Evolutionary conservation across 2,888 invertebrate genomes (phyloP), one percentile per base, ranked within the genome.

Genomic region (Lasioglossum pauxillum): DNA sequence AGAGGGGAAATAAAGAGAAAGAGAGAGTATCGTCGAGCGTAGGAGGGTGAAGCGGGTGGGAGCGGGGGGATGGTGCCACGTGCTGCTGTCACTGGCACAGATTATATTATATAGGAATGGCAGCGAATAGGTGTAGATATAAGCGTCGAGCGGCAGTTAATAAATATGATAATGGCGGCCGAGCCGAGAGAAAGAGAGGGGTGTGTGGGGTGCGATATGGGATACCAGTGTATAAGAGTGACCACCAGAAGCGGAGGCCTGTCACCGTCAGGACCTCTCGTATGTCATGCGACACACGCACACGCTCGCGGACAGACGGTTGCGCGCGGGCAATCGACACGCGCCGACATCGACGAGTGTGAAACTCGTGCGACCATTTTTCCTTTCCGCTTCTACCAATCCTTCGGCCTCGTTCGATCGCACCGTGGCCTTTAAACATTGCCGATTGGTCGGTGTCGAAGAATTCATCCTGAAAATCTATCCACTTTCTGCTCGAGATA

Each of bases 71-170:
- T 41, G 53, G 49, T 35, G 92, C 90, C 95, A 95, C 95, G 95
- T 95, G 95, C 94, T 93, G 94, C 95, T 95, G 95, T 95, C 95
- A 95, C 88, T 90, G 91, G 92, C 95, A 95, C 94, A 93, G 94
- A 94, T 94, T 94, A 94, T 94, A 94, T 95, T 94, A 94, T 94
- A 94, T 94, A 94, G 94, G 92, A 94, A 94, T 94, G 93, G 93
- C 92, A 91, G 91, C 92, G 92, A 93, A 94, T 94, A 93, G 94
- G 95, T 95, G 94, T 94, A 93, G 93, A 93, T 94, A 93, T 95
- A 94, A 94, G 93, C 93, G 92, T 91, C 91, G 91, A 86, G 92
- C 93, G 92, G 92, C 94, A 94, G 94, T 95, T 95, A 95, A 95
- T 95, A 95, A 95, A 95, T 95, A 95, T 95, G 95, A 95, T 95